Evolutionary conservation across 2,888 invertebrate species (phyloP), one percentile per base, ranked within the genome.

Genomic region (Eurytoma californica): DNA sequence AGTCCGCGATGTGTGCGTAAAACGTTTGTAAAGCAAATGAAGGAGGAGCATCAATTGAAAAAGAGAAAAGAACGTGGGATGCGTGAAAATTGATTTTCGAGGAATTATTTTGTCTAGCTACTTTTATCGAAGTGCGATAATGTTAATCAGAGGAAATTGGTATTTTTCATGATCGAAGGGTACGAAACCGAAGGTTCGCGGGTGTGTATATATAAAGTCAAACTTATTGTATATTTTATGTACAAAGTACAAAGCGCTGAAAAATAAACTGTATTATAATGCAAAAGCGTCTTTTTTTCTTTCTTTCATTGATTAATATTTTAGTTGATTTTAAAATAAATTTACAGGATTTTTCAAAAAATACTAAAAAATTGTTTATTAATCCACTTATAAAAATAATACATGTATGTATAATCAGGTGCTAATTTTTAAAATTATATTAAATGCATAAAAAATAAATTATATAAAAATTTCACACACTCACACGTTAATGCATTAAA

Each of bases 221-320:
- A 84, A 83, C 82, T 83, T 77, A 82, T 80, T 84, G 84, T 86
- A 85, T 84, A 73, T 77, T 77, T 83, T 85, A 85, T 87, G 86
- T 86, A 86, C 85, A 86, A 84, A 86, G 83, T 83, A 85, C 81
- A 82, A 82, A 84, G 82, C 72, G 84, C 83, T 85, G 83, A 75
- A 39, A 85, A 86, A 86, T 87, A 87, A 87, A 87, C 81, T 86
- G 85, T 86, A 86, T 83, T 82, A 85, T 84, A 84, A 84, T 82
- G 68, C 72, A 80, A 67, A 61, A 49, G 9, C 14, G 39, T 18
- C 4, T 57, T 30, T 5, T 53, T 70, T 1, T n/a, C 47, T 68
- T 47, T n/a, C 60, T 18, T 24, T 16, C 5, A 49, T 60, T 18
- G 4, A 55, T 12, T 55, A 30, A n/a, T 16, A 47, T n/a, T n/a